These are phyloP conservation scores for Nasua narica DNA, from an alignment of 2,797 vertebrate species.

Conservation along the genomic window DNA sequence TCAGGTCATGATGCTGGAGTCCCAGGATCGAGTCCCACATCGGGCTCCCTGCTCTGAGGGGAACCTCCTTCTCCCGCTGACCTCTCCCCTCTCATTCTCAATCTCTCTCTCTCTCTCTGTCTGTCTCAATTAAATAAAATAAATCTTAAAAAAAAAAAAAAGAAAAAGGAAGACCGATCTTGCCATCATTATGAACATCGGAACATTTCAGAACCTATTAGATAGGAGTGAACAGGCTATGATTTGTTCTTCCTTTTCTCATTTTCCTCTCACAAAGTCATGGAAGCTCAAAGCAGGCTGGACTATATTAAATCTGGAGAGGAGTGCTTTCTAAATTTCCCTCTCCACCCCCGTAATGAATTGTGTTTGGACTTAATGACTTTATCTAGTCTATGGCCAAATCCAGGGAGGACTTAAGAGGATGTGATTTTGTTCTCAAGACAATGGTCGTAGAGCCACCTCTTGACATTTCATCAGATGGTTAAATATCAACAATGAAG, in stretches of 20 bases:
- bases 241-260: background rate
- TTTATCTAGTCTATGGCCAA: background rate
- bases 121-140: too few relatives aligned
- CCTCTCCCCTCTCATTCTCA: too few relatives aligned
- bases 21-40: too few relatives aligned
- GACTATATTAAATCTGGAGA: background rate
- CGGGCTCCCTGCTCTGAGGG: too few relatives aligned
- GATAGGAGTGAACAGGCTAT: background rate
- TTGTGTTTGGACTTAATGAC: background rate
- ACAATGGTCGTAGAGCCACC: background rate
- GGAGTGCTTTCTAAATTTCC: background rate
- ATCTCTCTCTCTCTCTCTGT: too few relatives aligned
- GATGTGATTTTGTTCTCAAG: background rate
- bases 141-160: too few relatives aligned
- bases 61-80: too few relatives aligned
- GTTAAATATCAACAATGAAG: background rate
- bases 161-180: background rate
- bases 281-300: background rate
- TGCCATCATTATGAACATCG: background rate
- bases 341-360: too few relatives aligned
- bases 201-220: background rate
- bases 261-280: background rate
- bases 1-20: too few relatives aligned
- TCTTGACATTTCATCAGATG: background rate
- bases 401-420: background rate